These are phyloP conservation scores for Carassius carassius DNA, from an alignment of 2,113 vertebrate genomes.

Conservation along the genomic window DNA sequence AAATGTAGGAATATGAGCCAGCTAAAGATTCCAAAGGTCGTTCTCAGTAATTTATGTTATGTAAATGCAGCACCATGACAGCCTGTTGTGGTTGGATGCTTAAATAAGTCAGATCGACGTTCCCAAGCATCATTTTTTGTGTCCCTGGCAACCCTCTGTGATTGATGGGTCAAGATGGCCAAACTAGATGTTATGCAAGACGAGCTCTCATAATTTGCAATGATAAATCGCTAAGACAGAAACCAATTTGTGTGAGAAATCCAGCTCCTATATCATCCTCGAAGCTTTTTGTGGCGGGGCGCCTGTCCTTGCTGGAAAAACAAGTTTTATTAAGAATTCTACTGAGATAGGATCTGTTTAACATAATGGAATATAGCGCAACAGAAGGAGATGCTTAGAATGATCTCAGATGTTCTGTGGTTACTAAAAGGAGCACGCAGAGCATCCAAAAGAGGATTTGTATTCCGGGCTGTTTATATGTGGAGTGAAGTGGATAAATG, in stretches of 20 bases:
- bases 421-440: background rate
- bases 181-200: slow-evolving; percentile 68
- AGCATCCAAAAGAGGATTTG: slow-evolving; percentile 10
- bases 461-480: background rate
- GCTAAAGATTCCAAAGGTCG: background rate
- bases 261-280: slow-evolving; percentile 76
- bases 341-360: slow-evolving; percentile 68
- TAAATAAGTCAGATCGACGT: slow-evolving; percentile 71
- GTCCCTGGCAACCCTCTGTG: slow-evolving; percentile 72
- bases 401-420: slow-evolving; percentile 11
- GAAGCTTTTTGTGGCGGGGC: slow-evolving; percentile 73
- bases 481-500: background rate
- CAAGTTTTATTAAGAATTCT: slow-evolving; percentile 73
- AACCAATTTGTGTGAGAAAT: slow-evolving; percentile 77
- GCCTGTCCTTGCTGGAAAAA: slow-evolving; percentile 71
- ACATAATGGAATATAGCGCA: slow-evolving; percentile 26
- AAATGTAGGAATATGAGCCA: background rate
- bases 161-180: slow-evolving; percentile 79
- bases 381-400: slow-evolving; percentile 31
- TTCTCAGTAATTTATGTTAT: background rate
- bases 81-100: slow-evolving; percentile 70
- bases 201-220: slow-evolving; percentile 75
- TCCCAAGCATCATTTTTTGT: slow-evolving; percentile 74
- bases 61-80: slow-evolving; percentile 41
- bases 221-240: slow-evolving; percentile 79